Percentiles rank a stretch among this genome's conserved stretches.
phyloP scores from a whole-genome alignment of 2,113 vertebrate genomes.

The Solea senegalensis region DNA sequence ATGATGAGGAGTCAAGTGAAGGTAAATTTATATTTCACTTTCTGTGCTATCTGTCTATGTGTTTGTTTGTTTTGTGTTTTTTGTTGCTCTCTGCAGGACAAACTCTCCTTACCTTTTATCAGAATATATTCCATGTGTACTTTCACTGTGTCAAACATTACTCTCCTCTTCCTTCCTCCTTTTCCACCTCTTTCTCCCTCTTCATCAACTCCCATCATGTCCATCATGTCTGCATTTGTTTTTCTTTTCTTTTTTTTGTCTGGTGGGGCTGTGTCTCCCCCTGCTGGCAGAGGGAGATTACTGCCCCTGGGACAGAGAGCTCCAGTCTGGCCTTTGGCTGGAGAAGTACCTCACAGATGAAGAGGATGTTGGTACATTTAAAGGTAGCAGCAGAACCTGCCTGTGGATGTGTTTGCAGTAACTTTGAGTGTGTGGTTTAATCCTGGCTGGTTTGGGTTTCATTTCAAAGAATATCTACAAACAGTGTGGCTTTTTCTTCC shows the following conservation, averaged over 20 bases:
- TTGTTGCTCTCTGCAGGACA: not conserved
- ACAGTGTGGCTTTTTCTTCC: slow-evolving; percentile 20
- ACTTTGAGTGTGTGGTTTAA: slow-evolving; percentile 39
- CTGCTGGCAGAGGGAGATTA: slow-evolving; percentile 94
- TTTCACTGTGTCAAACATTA: slow-evolving; percentile 23
- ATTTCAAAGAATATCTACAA: slow-evolving; percentile 23
- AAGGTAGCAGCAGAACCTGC: slow-evolving; percentile 89
- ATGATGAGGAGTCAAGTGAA: slow-evolving; percentile 86
- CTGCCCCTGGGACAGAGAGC: slow-evolving; percentile 92
- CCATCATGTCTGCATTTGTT: slow-evolving; percentile 24
- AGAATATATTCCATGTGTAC: slow-evolving; percentile 25
- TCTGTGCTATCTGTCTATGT: not conserved
- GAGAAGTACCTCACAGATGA: slow-evolving; percentile 86
- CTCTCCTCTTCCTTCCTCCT: slow-evolving; percentile 36
- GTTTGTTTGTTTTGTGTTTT: slow-evolving; percentile 1
- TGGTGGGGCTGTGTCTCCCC: slow-evolving; percentile 82
- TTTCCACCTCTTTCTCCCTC: slow-evolving; percentile 1
- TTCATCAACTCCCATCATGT: slow-evolving; percentile 26
- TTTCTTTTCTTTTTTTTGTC: slow-evolving; percentile 48
- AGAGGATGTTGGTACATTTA: slow-evolving; percentile 90
- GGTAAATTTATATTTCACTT: slow-evolving; percentile 74
- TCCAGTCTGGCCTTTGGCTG: slow-evolving; percentile 91
- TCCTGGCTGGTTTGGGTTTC: slow-evolving; percentile 50
- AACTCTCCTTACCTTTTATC: slow-evolving; percentile 6
- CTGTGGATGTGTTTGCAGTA: slow-evolving; percentile 71